These are phyloP conservation scores for Ictalurus punctatus DNA, from an alignment of 2,113 vertebrate genomes.

Conservation along the genomic window DNA sequence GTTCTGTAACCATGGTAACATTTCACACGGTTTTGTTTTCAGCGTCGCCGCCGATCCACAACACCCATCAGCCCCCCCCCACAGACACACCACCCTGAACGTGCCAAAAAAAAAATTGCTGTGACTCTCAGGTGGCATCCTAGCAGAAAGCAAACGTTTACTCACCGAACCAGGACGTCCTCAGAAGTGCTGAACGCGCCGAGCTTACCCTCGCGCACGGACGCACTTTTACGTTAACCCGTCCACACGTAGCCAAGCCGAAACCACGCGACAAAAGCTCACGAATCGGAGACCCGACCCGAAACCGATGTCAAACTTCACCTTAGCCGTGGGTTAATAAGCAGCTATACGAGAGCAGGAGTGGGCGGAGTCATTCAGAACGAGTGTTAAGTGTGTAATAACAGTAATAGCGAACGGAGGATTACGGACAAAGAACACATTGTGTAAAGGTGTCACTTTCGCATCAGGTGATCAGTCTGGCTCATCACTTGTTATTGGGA, in stretches of 20 bases:
- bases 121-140: background rate
- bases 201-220: background rate
- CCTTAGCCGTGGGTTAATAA: background rate
- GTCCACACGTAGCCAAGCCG: background rate
- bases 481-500: background rate
- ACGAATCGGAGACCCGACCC: background rate
- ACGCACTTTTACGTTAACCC: too few species aligned
- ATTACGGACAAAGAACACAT: background rate
- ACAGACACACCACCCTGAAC: background rate
- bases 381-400: background rate
- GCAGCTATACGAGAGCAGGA: background rate
- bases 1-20: background rate
- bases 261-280: background rate
- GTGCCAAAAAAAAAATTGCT: background rate
- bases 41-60: background rate
- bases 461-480: background rate
- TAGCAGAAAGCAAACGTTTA: background rate
- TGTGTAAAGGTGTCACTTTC: background rate
- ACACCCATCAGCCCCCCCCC: too few species aligned
- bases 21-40: background rate
- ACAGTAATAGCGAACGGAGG: background rate
- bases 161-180: background rate
- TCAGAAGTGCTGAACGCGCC: background rate
- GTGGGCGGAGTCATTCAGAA: background rate
- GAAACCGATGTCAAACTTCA: slow-evolving; percentile 19